A percentile compares a stretch with the other conserved stretches of the same genome.
Evolutionary conservation across 2,797 vertebrate species (phyloP).

Genomic region (Pseudochromis fuscus): DNA sequence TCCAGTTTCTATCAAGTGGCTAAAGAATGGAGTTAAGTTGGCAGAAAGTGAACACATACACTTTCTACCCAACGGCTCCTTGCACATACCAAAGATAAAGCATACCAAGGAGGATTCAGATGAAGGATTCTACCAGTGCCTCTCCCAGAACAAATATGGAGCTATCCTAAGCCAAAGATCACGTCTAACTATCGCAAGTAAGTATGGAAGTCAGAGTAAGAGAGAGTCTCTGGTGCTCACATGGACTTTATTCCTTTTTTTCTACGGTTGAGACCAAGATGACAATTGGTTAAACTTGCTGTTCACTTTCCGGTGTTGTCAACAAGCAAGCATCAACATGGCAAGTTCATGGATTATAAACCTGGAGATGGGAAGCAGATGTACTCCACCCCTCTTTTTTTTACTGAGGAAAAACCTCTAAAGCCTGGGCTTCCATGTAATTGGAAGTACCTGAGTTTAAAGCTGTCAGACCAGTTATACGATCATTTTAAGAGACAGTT

Average conservation of each 20-base stretch:
- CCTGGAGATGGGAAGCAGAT: constrained; percentile 94
- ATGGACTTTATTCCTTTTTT: constrained; percentile 2
- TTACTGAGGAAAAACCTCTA: constrained; percentile 49
- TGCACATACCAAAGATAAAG: constrained; percentile 91
- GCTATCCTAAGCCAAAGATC: constrained; percentile 97
- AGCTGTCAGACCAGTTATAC: constrained; percentile 69
- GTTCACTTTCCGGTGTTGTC: constrained; percentile 62
- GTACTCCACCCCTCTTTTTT: constrained; percentile 78
- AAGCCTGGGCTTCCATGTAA: constrained; percentile 51
- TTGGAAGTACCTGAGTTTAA: constrained; percentile 65
- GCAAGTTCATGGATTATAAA: constrained; percentile 93
- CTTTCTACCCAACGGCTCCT: constrained; percentile 91
- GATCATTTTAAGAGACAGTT: constrained; percentile 70
- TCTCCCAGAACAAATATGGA: constrained; percentile 94
- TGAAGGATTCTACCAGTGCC: constrained; percentile 96
- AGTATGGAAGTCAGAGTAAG: constrained; percentile 77
- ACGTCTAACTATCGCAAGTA: constrained; percentile 93
- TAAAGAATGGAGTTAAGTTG: constrained; percentile 91
- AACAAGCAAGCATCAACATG: constrained; percentile 86
- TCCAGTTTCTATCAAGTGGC: constrained; percentile 92
- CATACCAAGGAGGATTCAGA: constrained; percentile 88
- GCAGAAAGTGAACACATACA: constrained; percentile 87
- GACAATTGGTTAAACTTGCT: constrained; percentile 34
- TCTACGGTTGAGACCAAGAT: neutral
- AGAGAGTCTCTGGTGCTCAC: neutral